A percentile compares a stretch with the other conserved stretches of the same genome.
phyloP scores from a whole-genome alignment of 2,888 invertebrate genomes.

The Helobdella robusta region DNA sequence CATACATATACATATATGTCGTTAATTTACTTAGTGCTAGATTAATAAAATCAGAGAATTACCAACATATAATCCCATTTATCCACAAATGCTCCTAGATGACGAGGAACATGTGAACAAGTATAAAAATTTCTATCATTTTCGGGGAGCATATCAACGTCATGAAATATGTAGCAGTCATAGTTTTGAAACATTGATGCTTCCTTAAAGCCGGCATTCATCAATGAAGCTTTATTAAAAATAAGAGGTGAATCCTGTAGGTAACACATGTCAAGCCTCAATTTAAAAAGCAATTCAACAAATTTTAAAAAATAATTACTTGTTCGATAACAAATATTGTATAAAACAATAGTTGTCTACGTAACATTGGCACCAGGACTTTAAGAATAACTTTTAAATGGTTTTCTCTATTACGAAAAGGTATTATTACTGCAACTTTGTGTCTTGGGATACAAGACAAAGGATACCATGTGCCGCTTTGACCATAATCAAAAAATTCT shows the following conservation, averaged over 20 bases:
- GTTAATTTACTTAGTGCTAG: too few relatives aligned
- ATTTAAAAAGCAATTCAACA: not conserved
- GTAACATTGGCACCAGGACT: constrained; percentile 53
- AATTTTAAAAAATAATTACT: constrained; percentile 34
- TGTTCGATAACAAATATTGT: constrained; percentile 54
- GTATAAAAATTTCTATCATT: constrained; percentile 31
- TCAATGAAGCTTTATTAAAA: constrained; percentile 31
- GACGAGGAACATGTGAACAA: constrained; percentile 23
- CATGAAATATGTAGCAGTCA: constrained; percentile 31
- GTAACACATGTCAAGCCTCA: not conserved
- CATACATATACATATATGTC: too few relatives aligned
- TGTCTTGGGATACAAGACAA: constrained; percentile 38
- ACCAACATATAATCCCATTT: constrained; percentile 29
- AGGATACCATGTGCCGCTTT: constrained; percentile 40
- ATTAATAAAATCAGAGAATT: not conserved
- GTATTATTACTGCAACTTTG: constrained; percentile 43
- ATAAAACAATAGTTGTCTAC: constrained; percentile 52
- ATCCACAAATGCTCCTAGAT: constrained; percentile 28
- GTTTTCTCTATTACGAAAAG: constrained; percentile 49
- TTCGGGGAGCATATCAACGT: constrained; percentile 32
- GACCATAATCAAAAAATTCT: too few relatives aligned
- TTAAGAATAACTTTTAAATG: constrained; percentile 52
- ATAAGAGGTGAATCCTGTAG: constrained; percentile 24
- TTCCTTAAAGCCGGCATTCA: constrained; percentile 29
- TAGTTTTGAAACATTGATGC: constrained; percentile 15